These are phyloP conservation scores for Synanthedon formicaeformis DNA, from an alignment of 2,888 invertebrate genomes.

Conservation along the genomic window DNA sequence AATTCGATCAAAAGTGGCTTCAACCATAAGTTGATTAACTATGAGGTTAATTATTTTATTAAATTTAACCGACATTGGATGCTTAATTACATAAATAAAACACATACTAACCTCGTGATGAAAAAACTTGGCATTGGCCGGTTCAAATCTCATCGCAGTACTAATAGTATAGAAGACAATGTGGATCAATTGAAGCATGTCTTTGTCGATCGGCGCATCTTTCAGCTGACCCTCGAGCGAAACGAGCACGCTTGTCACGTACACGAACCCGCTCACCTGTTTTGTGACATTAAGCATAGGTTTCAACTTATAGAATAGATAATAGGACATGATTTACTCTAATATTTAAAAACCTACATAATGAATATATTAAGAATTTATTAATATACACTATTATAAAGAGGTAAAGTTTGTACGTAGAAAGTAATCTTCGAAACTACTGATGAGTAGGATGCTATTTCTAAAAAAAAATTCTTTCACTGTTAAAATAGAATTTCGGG, in stretches of 20 bases:
- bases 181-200: slow-evolving; percentile 82
- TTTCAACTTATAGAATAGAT: no score
- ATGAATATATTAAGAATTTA: no score
- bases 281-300: no score
- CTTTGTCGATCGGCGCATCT: slow-evolving; percentile 55
- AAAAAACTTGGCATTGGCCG: slow-evolving; percentile 98
- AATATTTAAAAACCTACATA: background rate
- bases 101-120: slow-evolving; percentile 81
- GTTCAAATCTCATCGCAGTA: slow-evolving; percentile 98
- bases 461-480: no score
- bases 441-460: no score
- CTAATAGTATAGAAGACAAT: slow-evolving; percentile 95
- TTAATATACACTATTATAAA: no score
- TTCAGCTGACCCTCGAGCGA: slow-evolving; percentile 88
- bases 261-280: slow-evolving; percentile 94
- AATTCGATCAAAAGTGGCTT: background rate
- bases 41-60: no score
- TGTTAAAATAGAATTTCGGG: no score
- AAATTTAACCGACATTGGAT: background rate
- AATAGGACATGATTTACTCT: no score
- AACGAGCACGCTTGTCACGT: slow-evolving; percentile 94
- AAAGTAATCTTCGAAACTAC: no score
- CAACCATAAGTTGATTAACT: background rate
- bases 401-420: no score
- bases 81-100: background rate